Evolutionary conservation across 1,140 invertebrate species (phyloP), one percentile per base, ranked within the genome.

Genomic region (Drosophila fuyamai): DNA sequence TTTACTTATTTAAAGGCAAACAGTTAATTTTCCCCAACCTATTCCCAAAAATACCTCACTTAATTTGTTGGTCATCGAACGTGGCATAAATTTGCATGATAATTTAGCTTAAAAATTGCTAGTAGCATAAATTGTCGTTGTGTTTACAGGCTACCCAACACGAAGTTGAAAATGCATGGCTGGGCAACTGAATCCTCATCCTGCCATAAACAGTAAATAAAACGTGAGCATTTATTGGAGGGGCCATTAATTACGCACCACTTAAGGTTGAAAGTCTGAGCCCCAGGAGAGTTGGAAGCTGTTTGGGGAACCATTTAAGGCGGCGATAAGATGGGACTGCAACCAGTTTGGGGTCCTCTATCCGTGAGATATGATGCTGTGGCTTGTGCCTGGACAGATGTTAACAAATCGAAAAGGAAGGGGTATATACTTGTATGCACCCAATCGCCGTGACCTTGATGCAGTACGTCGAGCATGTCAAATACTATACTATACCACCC

Each of bases 161-260:
- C 83, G 67, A 75, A 76, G 65, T 53, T 48, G 58, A 60, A 55
- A 50, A 53, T 36, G 46, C 8, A 55, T 65, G 60, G 46, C 29
- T 36, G 65, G 61, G 76, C 53, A 71, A 41, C 58, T 60, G 61
- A 68, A 56, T 75, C 53, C 59, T 63, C 51, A 32, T 29, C 27
- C n/a, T 51, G 16, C 48, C 74, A 88, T 80, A 79, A 88, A 83
- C 75, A 88, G 62, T 83, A 88, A 88, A 89, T 77, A 88, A 88
- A 86, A 88, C 76, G 83, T 72, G 71, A 76, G 79, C 81, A 70
- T 85, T 85, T 77, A 72, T 78, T 81, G 82, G 66, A 13, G 18
- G 59, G 68, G 51, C 60, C 84, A 88, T 88, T 88, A 88, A 88
- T 88, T 89, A 88, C 75, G 70, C 56, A 56, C 67, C 73, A 63